Conservation (phyloP, 1,140 invertebrate genomes). For the Papilio polytes region DNA sequence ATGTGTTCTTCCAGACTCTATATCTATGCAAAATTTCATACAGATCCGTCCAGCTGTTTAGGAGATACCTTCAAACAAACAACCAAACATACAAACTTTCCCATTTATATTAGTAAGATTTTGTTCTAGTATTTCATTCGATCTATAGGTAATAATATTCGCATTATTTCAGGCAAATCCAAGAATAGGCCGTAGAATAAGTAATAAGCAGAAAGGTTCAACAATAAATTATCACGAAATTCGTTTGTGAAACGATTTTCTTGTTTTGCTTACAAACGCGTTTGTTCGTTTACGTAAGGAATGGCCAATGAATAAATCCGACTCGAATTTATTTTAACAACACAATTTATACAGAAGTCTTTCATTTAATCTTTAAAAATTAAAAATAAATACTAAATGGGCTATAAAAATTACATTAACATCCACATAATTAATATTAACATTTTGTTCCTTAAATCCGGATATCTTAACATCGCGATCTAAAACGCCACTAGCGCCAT, state of each 20-base stretch:
- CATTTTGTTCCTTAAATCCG: neutral
- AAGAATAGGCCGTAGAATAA: constrained; percentile 9
- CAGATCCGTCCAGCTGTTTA: too few relatives aligned
- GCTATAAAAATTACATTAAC: too few relatives aligned
- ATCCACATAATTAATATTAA: neutral
- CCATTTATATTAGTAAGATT: neutral
- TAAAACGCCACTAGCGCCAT: neutral
- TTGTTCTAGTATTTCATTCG: neutral
- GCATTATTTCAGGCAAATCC: constrained; percentile 2
- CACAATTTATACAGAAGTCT: neutral
- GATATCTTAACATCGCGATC: neutral
- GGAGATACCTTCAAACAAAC: too few relatives aligned
- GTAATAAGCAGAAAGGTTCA: constrained; percentile 20
- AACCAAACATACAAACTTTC: too few relatives aligned
- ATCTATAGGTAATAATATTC: constrained; percentile 1
- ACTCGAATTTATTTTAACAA: neutral
- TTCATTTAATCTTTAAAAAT: too few relatives aligned
- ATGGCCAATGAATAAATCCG: constrained; percentile 15
- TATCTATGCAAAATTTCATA: too few relatives aligned
- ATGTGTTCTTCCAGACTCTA: too few relatives aligned
- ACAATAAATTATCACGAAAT: constrained; percentile 26
- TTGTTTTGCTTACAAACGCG: constrained; percentile 20
- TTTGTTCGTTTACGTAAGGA: constrained; percentile 15
- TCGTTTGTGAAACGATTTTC: constrained; percentile 24
- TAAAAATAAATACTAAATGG: too few relatives aligned